Base-by-base conservation (phyloP, 2,888 invertebrate species). In the Macaria notata region DNA sequence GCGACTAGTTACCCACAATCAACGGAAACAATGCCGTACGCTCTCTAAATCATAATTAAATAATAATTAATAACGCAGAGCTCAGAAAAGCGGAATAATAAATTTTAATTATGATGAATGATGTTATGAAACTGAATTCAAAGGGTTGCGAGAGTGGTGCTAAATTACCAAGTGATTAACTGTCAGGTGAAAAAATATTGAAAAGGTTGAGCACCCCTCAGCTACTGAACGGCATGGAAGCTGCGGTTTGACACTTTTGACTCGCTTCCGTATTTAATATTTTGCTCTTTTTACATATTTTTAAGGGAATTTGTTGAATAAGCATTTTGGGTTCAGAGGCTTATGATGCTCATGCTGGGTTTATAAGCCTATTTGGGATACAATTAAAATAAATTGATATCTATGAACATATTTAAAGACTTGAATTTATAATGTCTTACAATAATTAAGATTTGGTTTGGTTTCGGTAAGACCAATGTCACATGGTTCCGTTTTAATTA, bases 61-160 rank as follows among this genome's bases (percentile, higher is more conserved):
- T 72, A 65, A 64, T 76, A 79, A 79, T 83, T 82, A 81, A 78
- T 78, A 72, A 71, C 72, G 56, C 63, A 62, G 61, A 65, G 62
- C 67, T 67, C 64, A 66, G 72, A 73, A 77, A 71, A 69, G 77
- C 71, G 73, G 71, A 73, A 76, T 79, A 80, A 83, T 79, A 80
- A 76, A 81, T 78, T 78, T 73, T 81, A 84, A 83, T 84, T 77
- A 77, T 81, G 83, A 83, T 78, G 73, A 83, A 84, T 78, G 76
- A 75, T 62, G 71, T 64, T 65, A 63, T 60, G 64, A 63, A 59
- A 62, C 64, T 66, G 63, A 64, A 66, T 66, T 66, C 69, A 61
- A 64, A 66, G 64, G 68, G 68, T 60, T 62, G 62, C 59, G 55
- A 38, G 63, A 55, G 63, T 54, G 59, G 55, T 49, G 61, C 52